These are phyloP conservation scores for Torymus auratus DNA, from an alignment of 2,888 invertebrate species.

Conservation along the genomic window DNA sequence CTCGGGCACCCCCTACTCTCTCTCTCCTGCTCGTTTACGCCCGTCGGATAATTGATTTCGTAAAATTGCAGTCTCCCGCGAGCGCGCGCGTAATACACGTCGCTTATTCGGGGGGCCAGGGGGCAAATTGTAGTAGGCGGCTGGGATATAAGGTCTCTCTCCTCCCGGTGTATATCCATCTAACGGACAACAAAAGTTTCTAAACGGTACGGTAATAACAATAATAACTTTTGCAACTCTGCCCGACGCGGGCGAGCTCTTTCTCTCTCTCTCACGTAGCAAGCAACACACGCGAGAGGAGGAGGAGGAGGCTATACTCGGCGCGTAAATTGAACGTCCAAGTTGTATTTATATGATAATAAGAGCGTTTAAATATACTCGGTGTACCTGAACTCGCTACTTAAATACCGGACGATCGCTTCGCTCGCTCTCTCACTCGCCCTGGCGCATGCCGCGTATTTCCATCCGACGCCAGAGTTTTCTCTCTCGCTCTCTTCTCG, in stretches of 20 bases:
- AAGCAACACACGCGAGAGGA: slow-evolving; percentile 36
- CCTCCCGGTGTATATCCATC: slow-evolving; percentile 64
- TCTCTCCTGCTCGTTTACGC: background rate
- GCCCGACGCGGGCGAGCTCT: slow-evolving; percentile 58
- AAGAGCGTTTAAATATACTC: slow-evolving; percentile 76
- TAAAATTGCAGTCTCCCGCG: slow-evolving; percentile 22
- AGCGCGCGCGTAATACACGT: slow-evolving; percentile 16
- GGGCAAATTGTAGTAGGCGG: background rate
- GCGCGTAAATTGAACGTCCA: slow-evolving; percentile 76
- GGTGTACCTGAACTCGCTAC: slow-evolving; percentile 74
- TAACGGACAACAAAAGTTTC: slow-evolving; percentile 74
- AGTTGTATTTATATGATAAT: slow-evolving; percentile 77
- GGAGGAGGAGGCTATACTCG: slow-evolving; percentile 60
- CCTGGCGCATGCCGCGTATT: slow-evolving; percentile 3
- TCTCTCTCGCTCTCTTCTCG: slow-evolving; percentile 25
- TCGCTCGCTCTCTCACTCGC: slow-evolving; percentile 48
- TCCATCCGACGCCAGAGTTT: slow-evolving; percentile 9
- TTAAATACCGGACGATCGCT: slow-evolving; percentile 74
- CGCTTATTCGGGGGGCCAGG: background rate
- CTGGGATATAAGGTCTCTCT: slow-evolving; percentile 20
- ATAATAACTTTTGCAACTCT: slow-evolving; percentile 76
- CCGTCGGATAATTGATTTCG: slow-evolving; percentile 47
- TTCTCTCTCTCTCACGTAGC: background rate
- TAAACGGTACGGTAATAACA: slow-evolving; percentile 76
- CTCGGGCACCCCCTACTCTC: too few relatives aligned